These are phyloP conservation scores for Glyphotaelius pellucidus DNA, from an alignment of 2,888 invertebrate species.

Conservation along the genomic window DNA sequence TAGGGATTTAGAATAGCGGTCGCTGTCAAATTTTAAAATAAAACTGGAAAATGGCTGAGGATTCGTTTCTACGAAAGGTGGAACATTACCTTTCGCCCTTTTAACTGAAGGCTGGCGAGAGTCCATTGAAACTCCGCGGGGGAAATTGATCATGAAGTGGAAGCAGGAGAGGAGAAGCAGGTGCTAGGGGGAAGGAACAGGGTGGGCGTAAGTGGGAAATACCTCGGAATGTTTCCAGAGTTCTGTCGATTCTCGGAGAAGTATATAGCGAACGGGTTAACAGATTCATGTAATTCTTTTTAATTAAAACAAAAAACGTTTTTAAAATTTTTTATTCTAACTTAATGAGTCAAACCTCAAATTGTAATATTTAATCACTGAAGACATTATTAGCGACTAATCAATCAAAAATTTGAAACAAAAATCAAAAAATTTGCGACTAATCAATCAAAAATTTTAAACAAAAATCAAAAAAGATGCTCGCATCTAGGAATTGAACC, in stretches of 20 bases:
- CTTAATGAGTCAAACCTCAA: too few species aligned
- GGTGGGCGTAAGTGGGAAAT: not conserved
- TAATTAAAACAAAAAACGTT: not conserved
- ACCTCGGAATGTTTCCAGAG: not conserved
- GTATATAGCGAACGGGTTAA: not conserved
- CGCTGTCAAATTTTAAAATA: too few species aligned
- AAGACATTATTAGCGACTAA: too few species aligned
- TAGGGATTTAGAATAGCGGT: too few species aligned
- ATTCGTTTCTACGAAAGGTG: not conserved
- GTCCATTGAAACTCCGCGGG: slow-evolving; percentile 59
- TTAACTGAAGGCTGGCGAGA: slow-evolving; percentile 53
- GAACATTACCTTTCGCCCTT: slow-evolving; percentile 41
- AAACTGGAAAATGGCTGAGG: not conserved
- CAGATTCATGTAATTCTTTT: not conserved
- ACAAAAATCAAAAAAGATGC: too few species aligned
- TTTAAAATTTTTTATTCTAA: too few species aligned
- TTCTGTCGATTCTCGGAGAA: not conserved
- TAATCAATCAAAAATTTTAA: too few species aligned
- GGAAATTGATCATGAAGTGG: slow-evolving; percentile 60
- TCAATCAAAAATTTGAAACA: too few species aligned
- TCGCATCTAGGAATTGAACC: too few species aligned
- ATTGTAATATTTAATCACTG: too few species aligned
- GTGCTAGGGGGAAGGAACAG: not conserved
- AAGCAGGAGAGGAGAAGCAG: not conserved
- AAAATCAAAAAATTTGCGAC: too few species aligned